Conservation (phyloP, 2,113 vertebrate genomes). For the Phylloscopus trochilus region DNA sequence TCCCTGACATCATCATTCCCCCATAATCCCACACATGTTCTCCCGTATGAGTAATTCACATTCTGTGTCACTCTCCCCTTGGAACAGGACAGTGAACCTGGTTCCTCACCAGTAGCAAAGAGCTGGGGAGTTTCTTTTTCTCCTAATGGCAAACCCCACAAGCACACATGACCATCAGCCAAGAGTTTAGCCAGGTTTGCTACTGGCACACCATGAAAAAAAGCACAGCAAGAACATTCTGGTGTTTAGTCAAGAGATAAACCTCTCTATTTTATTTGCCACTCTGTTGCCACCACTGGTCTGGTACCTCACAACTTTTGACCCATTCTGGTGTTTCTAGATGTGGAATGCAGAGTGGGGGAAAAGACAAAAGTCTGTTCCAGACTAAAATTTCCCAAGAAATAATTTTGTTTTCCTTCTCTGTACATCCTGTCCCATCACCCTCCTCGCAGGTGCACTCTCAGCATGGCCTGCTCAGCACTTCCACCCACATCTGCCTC, state of each 20-base stretch:
- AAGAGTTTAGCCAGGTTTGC: not conserved
- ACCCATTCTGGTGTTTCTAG: not conserved
- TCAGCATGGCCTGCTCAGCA: not conserved
- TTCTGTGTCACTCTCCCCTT: not conserved
- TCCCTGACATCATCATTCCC: not conserved
- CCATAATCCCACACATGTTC: not conserved
- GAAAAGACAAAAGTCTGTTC: not conserved
- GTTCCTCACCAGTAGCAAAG: not conserved
- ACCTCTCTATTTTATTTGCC: not conserved
- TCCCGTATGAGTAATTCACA: not conserved
- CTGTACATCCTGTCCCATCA: not conserved
- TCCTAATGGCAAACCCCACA: not conserved
- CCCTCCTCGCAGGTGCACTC: rapidly evolving
- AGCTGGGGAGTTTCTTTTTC: not conserved
- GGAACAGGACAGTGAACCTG: not conserved
- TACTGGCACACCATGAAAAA: not conserved
- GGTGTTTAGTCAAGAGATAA: not conserved
- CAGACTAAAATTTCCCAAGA: not conserved
- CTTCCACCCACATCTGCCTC: not conserved
- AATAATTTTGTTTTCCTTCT: not conserved
- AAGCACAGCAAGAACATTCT: not conserved
- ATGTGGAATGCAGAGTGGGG: not conserved
- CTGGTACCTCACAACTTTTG: not conserved
- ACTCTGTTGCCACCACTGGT: not conserved
- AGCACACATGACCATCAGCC: not conserved